Evolutionary conservation across 2,113 vertebrate species (phyloP), one percentile per base, ranked within the genome.

Genomic region (Irena cyanogastra): DNA sequence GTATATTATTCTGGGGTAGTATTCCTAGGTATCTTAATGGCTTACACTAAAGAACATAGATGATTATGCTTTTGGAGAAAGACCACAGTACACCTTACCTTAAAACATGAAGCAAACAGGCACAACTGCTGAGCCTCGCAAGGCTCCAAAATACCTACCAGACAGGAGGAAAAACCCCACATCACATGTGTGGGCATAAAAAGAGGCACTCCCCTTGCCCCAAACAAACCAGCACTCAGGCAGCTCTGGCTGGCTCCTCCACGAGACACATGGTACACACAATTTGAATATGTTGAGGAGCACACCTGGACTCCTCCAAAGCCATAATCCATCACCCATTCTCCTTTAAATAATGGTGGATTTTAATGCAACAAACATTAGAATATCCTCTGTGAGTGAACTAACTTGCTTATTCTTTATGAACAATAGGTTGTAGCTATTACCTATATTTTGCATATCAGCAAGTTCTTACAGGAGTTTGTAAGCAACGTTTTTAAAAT

Each of bases 121-220:
- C 15, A 10, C 10, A 85, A 42, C 27, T 30, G 19, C 50, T 39
- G 45, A 86, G 31, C n/a, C 53, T 47, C 10, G 1, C 19, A 35
- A 83, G 9, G 28, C 15, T 54, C n/a, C 42, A 65, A 63, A 63
- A 26, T 7, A 41, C 11, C 28, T 35, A 10, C 39, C 39, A 39
- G 20, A 44, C 6, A 37, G 6, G 15, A 89, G 21, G 49, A 3
- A 30, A 52, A 49, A 27, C 2, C 2, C 26, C n/a, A 8, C 45
- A 45, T 22, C 14, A 9, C 4, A 28, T 11, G 6, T 0, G 3
- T 5, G 1, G 11, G 5, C 10, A 27, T 2, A 14, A 13, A 9
- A 33, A 64, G 10, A 30, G 26, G 31, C 37, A 22, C 18, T 44
- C 8, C 14, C 9, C 13, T 16, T 6, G 1, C 17, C 22, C 27